Conservation (phyloP, 2,113 vertebrate species). For the Trematomus loennbergii region DNA sequence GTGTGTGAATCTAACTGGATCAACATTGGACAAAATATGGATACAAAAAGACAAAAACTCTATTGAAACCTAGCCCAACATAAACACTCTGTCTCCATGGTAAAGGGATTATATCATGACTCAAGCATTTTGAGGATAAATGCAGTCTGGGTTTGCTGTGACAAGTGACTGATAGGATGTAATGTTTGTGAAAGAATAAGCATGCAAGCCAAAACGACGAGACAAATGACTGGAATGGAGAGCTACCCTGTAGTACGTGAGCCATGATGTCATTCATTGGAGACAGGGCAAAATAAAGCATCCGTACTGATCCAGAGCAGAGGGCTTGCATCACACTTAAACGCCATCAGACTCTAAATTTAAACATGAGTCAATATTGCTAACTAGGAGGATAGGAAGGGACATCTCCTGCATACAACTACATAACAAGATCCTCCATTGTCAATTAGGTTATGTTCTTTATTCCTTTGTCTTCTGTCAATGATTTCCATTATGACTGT, state of each 20-base stretch:
- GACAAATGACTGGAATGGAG: constrained; percentile 31
- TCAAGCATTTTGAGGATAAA: constrained; percentile 28
- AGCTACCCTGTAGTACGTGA: constrained; percentile 9
- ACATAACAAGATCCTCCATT: constrained; percentile 22
- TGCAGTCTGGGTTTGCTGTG: background rate
- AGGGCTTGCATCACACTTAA: constrained; percentile 44
- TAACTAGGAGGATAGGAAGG: constrained; percentile 24
- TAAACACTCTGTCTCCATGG: constrained; percentile 15
- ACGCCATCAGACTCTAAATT: constrained; percentile 60
- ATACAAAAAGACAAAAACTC: background rate
- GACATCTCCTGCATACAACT: constrained; percentile 18
- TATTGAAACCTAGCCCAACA: constrained; percentile 10
- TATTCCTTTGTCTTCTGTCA: constrained; percentile 12
- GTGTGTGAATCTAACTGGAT: background rate
- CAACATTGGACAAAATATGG: background rate
- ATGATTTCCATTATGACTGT: background rate
- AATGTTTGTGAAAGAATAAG: constrained; percentile 28
- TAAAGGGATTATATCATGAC: constrained; percentile 52
- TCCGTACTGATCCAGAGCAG: constrained; percentile 15
- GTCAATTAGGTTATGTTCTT: background rate
- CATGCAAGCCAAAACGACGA: background rate
- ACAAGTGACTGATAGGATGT: constrained; percentile 41
- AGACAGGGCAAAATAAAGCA: constrained; percentile 54
- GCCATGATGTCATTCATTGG: constrained; percentile 55
- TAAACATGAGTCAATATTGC: constrained; percentile 37